These are phyloP conservation scores for Paramormyrops kingsleyae DNA, from an alignment of 2,113 vertebrate genomes.

Conservation along the genomic window DNA sequence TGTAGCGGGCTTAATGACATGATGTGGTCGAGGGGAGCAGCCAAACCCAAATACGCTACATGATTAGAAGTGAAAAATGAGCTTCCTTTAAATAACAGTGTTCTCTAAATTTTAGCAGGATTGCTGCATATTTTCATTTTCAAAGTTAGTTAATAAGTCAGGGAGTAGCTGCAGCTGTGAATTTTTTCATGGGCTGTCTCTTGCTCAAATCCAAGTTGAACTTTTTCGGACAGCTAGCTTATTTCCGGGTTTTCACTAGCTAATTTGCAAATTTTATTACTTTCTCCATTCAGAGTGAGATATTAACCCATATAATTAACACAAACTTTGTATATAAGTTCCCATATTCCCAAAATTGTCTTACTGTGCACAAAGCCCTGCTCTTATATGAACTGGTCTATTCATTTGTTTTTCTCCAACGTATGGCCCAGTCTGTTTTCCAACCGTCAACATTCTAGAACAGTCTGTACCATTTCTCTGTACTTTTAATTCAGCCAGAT, in stretches of 20 bases:
- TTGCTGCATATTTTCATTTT: background rate
- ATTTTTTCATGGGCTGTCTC: background rate
- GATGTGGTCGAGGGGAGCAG: background rate
- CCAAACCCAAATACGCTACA: background rate
- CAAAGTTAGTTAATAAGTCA: background rate
- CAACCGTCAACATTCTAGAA: background rate
- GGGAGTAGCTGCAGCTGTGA: background rate
- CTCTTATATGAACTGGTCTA: background rate
- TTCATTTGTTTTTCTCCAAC: background rate
- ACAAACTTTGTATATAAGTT: background rate
- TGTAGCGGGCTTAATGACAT: background rate
- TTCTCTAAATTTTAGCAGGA: background rate
- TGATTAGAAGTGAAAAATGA: background rate
- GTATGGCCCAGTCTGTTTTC: background rate
- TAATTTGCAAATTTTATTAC: background rate
- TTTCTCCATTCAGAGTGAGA: background rate
- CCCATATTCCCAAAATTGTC: background rate
- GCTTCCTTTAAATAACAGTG: conserved; percentile 1
- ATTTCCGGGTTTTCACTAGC: background rate
- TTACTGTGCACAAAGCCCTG: background rate
- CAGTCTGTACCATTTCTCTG: background rate
- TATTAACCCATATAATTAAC: background rate
- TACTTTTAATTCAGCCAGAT: background rate
- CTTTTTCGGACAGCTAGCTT: background rate
- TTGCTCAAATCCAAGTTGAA: background rate